These are phyloP conservation scores for Pipistrellus kuhlii DNA, from an alignment of 2,797 vertebrate species.

Conservation along the genomic window DNA sequence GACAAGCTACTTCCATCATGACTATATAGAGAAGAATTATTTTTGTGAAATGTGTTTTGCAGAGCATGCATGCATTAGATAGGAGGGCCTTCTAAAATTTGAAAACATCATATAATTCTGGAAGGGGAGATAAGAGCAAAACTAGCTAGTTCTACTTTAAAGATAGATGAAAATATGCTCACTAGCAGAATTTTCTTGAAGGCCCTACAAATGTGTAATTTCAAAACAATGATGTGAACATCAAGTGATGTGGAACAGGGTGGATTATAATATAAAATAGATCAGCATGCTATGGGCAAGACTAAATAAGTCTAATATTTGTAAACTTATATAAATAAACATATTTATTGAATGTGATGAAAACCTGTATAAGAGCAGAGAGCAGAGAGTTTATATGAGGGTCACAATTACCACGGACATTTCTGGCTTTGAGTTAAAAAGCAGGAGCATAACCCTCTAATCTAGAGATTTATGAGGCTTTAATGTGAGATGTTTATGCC, in stretches of 20 bases:
- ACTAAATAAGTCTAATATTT: background rate
- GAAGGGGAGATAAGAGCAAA: constrained; percentile 40
- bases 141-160: background rate
- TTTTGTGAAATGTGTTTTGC: background rate
- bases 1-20: background rate
- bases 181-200: background rate
- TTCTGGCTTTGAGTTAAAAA: constrained; percentile 48
- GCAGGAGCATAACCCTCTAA: background rate
- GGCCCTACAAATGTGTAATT: background rate
- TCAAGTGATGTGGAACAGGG: background rate
- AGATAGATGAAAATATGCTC: background rate
- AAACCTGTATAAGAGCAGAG: background rate
- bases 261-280: background rate
- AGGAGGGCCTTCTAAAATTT: background rate
- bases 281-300: background rate
- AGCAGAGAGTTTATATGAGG: background rate
- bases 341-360: background rate
- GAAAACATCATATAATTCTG: constrained; percentile 3
- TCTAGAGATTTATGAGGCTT: background rate
- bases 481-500: background rate
- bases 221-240: constrained; percentile 18
- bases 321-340: constrained; percentile 3
- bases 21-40: background rate
- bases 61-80: background rate
- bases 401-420: background rate